Evolutionary conservation across 1,140 invertebrate species (phyloP), one percentile per base, ranked within the genome.

Genomic region (Sogatella furcifera): DNA sequence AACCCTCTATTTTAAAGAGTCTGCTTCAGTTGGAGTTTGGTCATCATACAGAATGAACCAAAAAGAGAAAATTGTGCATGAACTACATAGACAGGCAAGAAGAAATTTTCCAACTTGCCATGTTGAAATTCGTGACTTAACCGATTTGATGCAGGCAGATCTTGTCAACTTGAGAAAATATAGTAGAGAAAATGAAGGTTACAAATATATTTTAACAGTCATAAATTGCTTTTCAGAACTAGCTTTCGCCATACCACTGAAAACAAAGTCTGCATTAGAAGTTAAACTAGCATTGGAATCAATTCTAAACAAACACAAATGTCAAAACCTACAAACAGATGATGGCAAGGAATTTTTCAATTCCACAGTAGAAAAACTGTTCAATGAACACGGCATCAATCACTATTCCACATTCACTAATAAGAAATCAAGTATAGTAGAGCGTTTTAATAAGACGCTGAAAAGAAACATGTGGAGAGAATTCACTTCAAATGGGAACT

Each of bases 201-300:
- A 66, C 65, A 71, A 71, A 59, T 78, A 74, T 63, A 66, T 79
- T 34, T 62, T 80, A 55, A 72, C 69, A 21, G 68, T 76, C 6
- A 78, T 79, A 58, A 73, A 79, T 66, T 62, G 65, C 21, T 77
- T 76, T 66, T 71, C 69, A 54, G 78, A 77, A 69, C 74, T 68
- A 66, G 71, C 73, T 19, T 79, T 70, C 70, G 70, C 69, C n/a
- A 43, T 70, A 22, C 71, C 74, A 6, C n/a, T 79, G 28, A 76
- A 76, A 72, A 70, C 62, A 13, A 80, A 80, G 70, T 73, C 60
- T 55, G 71, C 64, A 42, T 58, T 60, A 63, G 63, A 70, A 41
- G 66, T 73, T 5, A 61, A 60, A 10, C 60, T 57, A 13, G 69
- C 65, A 15, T 69, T 76, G 67, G 46, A 61, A 34, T 53, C 56